A percentile compares a stretch with the other conserved stretches of the same genome.
Evolutionary conservation across 2,797 vertebrate genomes (phyloP).

Genomic region (Gymnodraco acuticeps): DNA sequence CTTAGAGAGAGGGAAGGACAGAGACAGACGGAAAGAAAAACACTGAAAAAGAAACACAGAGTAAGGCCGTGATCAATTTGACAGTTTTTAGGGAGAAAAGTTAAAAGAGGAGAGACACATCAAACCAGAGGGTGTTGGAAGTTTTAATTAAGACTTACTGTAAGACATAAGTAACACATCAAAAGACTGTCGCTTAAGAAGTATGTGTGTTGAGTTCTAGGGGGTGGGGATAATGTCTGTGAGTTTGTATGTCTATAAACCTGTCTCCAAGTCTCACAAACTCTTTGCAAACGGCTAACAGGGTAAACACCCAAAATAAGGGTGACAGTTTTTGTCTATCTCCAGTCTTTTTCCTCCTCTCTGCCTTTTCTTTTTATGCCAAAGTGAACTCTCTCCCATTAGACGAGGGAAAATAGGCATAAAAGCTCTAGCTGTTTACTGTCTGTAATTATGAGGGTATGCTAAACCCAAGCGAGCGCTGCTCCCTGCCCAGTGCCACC

Average conservation of each 20-base stretch:
- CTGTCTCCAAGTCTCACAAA: constrained; percentile 40
- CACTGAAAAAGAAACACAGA: constrained; percentile 39
- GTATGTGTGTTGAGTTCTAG: constrained; percentile 17
- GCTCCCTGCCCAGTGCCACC: constrained; percentile 78
- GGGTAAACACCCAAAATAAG: constrained; percentile 60
- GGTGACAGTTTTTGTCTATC: constrained; percentile 64
- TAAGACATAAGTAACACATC: constrained; percentile 69
- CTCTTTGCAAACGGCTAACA: constrained; percentile 44
- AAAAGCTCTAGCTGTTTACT: constrained; percentile 81
- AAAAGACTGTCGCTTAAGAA: constrained; percentile 64
- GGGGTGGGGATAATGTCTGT: constrained; percentile 44
- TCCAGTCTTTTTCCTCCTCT: constrained; percentile 26
- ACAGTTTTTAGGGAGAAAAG: constrained; percentile 58
- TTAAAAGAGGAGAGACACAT: constrained; percentile 49
- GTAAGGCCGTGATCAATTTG: constrained; percentile 52
- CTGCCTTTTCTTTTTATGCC: constrained; percentile 60
- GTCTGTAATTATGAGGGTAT: constrained; percentile 87
- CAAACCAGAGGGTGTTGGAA: constrained; percentile 68
- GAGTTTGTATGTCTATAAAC: constrained; percentile 53
- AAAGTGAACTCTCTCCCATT: constrained; percentile 75
- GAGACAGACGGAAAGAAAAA: constrained; percentile 69
- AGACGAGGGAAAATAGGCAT: constrained; percentile 76
- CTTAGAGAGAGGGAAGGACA: constrained; percentile 30
- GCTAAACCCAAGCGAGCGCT: constrained; percentile 67
- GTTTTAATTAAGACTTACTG: constrained; percentile 77